Evolutionary conservation across 2,797 vertebrate genomes (phyloP).

Genomic region (Acipenser oxyrinchus): DNA sequence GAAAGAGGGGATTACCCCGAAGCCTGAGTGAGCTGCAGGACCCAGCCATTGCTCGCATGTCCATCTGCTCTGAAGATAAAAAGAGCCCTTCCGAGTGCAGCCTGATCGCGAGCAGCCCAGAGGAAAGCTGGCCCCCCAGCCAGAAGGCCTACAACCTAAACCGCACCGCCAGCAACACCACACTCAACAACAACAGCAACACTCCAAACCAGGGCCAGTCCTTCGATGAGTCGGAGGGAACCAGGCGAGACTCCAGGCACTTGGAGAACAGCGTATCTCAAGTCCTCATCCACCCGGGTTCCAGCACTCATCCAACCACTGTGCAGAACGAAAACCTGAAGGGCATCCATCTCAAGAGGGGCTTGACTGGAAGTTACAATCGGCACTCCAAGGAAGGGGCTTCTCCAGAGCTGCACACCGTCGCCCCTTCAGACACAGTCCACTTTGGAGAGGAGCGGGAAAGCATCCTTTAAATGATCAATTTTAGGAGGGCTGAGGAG

Average conservation of each 20-base stretch:
- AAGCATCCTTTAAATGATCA: conserved; percentile 77
- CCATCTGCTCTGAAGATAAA: conserved; percentile 74
- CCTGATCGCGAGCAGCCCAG: conserved; percentile 84
- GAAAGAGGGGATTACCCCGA: conserved; percentile 69
- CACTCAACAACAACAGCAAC: conserved; percentile 81
- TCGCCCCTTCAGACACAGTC: conserved; percentile 65
- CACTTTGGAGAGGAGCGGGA: conserved; percentile 88
- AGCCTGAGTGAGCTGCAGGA: conserved; percentile 85
- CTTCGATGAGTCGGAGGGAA: conserved; percentile 53
- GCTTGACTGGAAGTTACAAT: conserved; percentile 51
- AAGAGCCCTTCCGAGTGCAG: conserved; percentile 60
- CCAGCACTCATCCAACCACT: conserved; percentile 44
- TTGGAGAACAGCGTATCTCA: conserved; percentile 40
- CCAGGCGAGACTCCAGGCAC: conserved; percentile 43
- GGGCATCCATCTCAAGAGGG: conserved; percentile 71
- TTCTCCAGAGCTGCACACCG: conserved; percentile 72
- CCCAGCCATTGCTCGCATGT: conserved; percentile 78
- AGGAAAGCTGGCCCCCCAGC: conserved; percentile 83
- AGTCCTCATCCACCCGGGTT: conserved; percentile 66
- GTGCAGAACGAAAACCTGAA: conserved; percentile 89
- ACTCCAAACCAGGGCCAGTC: conserved; percentile 55
- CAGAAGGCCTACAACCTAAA: conserved; percentile 81
- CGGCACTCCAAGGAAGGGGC: not conserved
- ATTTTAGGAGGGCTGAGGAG: not conserved
- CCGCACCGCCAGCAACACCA: conserved; percentile 50